Evolutionary conservation across 2,888 invertebrate genomes (phyloP).

Genomic region (Campopleginae sp.): DNA sequence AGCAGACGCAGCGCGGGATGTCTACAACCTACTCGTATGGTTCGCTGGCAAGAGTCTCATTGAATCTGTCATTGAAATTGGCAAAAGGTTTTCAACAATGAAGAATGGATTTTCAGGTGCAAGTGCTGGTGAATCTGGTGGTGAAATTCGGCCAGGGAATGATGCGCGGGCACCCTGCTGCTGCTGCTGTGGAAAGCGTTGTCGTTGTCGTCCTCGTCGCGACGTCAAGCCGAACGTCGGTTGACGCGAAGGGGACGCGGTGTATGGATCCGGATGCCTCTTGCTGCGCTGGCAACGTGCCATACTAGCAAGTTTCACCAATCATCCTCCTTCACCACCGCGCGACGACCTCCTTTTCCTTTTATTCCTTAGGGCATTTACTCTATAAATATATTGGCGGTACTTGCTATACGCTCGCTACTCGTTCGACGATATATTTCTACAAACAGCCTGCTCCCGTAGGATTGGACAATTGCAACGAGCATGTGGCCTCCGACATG

Average conservation of each 20-base stretch:
- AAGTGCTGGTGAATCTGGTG: constrained; percentile 14
- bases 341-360: constrained; percentile 3
- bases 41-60: not conserved
- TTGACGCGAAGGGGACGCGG: constrained; percentile 34
- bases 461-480: constrained; percentile 47
- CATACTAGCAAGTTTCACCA: constrained; percentile 53
- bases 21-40: not conserved
- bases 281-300: constrained; percentile 28
- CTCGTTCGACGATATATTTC: constrained; percentile 31
- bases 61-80: not conserved
- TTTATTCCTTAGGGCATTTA: constrained; percentile 16
- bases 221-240: not conserved
- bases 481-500: constrained; percentile 32
- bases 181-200: constrained; percentile 39
- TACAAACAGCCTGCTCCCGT: constrained; percentile 30
- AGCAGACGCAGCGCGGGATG: not conserved
- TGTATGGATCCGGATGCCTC: constrained; percentile 35
- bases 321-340: constrained; percentile 15
- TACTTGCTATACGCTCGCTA: constrained; percentile 49
- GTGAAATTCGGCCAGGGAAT: constrained; percentile 1
- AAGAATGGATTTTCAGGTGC: not conserved
- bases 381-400: constrained; percentile 28
- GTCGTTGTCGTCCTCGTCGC: constrained; percentile 29
- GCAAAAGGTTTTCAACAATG: not conserved
- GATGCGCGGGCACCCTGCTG: no score